Base-by-base conservation (phyloP, 2,888 invertebrate genomes). In the Agrypnus murinus region DNA sequence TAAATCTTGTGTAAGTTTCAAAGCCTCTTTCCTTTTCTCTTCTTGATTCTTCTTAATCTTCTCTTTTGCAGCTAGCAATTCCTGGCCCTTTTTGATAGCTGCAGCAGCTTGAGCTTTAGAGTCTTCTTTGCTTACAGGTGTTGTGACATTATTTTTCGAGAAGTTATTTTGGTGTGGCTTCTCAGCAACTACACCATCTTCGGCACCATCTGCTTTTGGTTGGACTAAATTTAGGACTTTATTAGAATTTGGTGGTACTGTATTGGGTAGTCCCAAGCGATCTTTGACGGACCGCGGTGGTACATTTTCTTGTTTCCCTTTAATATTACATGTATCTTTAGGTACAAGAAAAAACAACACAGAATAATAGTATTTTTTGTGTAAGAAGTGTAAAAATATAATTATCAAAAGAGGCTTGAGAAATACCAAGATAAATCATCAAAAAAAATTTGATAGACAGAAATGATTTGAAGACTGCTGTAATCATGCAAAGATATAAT, bases 1-100 rank as follows among this genome's bases (percentile, higher is more conserved):
- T 79, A 96, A 87, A 79, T 96, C 94, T 77, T 92, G 91, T 0
- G 94, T 94, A 57, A 95, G 88, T 80, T 94, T 93, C 34, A 92
- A 84, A 1, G 92, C 92, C 74, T 93, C 92, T 78, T 93, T 92
- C 68, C 92, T 89, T 77, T 92, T 91, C 75, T 93, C 92, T 79
- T 93, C 92, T 76, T 92, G 92, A 70, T 91, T 92, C 80, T 92
- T 92, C 76, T 92, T 92, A 55, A 92, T 86, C 46, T 90, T 90
- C 74, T 92, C 92, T 77, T 90, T 91, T 0, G 90, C 90, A 0
- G 90, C 90, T 58, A 90, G 82, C 75, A 88, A 84, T 64, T 89
- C 87, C 73, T 89, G 88, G 74, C 86, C 88, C 77, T 89, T 90
- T 78, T 87, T 88, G 36, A 89, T 87, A 25, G 87, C 88, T 2